These are phyloP conservation scores for Petrolisthes cinctipes DNA, from an alignment of 2,888 invertebrate species.

Conservation along the genomic window DNA sequence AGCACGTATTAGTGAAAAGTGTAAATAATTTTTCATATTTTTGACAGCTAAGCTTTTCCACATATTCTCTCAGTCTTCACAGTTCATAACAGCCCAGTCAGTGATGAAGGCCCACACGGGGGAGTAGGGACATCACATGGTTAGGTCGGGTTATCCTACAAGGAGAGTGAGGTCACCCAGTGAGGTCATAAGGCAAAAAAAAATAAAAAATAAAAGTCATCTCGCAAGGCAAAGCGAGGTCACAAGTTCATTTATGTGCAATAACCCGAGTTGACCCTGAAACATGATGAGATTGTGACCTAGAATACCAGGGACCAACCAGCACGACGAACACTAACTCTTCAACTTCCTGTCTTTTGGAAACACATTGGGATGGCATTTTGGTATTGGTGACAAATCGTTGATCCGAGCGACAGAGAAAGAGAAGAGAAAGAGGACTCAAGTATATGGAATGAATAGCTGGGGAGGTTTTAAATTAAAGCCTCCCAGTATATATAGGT, in stretches of 20 bases:
- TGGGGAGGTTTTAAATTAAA: neutral
- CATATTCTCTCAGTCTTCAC: too few relatives aligned
- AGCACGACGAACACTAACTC: neutral
- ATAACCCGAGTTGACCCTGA: neutral
- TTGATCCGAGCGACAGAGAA: neutral
- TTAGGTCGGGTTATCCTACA: neutral
- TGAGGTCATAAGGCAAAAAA: neutral
- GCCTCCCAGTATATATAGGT: neutral
- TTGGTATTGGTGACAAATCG: neutral
- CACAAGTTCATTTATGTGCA: neutral
- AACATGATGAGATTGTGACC: neutral
- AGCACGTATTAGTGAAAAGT: too few relatives aligned
- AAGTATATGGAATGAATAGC: neutral
- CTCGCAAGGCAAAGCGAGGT: neutral
- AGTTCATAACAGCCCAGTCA: too few relatives aligned
- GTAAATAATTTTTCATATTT: too few relatives aligned
- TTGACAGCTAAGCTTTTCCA: too few relatives aligned
- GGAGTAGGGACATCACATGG: too few relatives aligned
- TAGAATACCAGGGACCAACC: neutral
- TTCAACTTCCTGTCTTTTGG: neutral
- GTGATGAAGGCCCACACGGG: too few relatives aligned
- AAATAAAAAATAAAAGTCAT: neutral
- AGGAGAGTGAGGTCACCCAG: neutral
- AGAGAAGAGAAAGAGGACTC: neutral
- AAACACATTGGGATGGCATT: conserved; percentile 3